A percentile compares a stretch with the other conserved stretches of the same genome.
phyloP scores from a whole-genome alignment of 2,797 vertebrate species.

The Poeciliopsis paucimaculata region DNA sequence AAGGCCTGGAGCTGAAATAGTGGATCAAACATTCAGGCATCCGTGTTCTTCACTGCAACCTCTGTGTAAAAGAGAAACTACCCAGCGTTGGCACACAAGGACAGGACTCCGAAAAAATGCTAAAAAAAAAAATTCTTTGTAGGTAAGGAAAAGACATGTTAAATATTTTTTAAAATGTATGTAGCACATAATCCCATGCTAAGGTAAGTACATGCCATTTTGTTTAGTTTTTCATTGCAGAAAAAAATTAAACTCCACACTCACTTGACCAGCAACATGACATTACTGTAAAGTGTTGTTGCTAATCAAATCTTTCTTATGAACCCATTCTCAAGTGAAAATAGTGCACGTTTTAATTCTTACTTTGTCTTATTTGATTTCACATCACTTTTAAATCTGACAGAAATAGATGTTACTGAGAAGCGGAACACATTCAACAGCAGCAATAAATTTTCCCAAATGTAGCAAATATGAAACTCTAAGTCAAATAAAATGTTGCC shows the following conservation, averaged over 20 bases:
- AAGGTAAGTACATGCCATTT: background rate
- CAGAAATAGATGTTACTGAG: background rate
- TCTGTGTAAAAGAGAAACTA: constrained; percentile 50
- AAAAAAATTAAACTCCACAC: background rate
- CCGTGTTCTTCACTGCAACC: constrained; percentile 65
- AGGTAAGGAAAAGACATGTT: constrained; percentile 13
- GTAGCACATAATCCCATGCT: background rate
- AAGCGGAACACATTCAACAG: background rate
- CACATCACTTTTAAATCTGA: background rate
- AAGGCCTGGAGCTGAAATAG: constrained; percentile 60
- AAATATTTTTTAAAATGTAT: constrained; percentile 31
- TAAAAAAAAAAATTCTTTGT: constrained; percentile 21
- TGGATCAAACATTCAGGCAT: constrained; percentile 72
- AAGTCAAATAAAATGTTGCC: background rate
- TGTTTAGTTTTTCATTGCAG: background rate
- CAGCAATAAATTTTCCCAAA: background rate
- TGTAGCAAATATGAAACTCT: background rate
- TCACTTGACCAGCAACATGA: background rate
- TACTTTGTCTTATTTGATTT: background rate
- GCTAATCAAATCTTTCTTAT: background rate
- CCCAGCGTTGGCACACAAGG: background rate
- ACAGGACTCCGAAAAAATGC: constrained; percentile 32
- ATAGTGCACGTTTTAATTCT: background rate
- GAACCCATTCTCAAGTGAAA: background rate
- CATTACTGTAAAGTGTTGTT: background rate